A percentile compares a stretch with the other conserved stretches of the same genome.
These are phyloP conservation scores for Choloepus hoffmanni DNA, from an alignment of 2,113 vertebrate species.

Conservation along the genomic window DNA sequence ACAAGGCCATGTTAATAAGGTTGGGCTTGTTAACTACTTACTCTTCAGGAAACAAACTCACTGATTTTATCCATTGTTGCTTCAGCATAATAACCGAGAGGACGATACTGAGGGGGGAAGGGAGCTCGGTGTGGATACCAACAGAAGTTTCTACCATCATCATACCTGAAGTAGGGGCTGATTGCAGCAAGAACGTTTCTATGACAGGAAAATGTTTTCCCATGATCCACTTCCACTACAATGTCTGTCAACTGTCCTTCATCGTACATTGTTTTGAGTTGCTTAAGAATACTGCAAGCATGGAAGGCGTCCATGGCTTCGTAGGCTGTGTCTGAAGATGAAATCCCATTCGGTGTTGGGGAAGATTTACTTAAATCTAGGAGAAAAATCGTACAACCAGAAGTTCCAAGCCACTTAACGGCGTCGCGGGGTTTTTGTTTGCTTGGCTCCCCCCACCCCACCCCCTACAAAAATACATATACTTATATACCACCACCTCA, in stretches of 20 bases:
- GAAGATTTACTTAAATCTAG: conserved; percentile 96
- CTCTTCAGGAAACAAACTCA: conserved; percentile 35
- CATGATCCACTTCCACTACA: conserved; percentile 98
- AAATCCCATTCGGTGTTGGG: conserved; percentile 95
- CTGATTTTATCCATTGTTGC: neutral
- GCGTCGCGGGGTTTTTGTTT: neutral
- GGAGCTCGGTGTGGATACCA: neutral
- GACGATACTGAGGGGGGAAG: neutral
- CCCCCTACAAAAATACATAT: neutral
- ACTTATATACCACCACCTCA: neutral
- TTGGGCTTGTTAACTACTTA: neutral
- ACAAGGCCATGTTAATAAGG: neutral
- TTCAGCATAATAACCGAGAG: neutral
- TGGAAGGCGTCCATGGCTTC: conserved; percentile 95
- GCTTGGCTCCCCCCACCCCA: neutral
- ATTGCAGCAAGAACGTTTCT: conserved; percentile 99
- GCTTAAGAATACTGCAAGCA: conserved; percentile 97
- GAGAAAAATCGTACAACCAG: conserved; percentile 69
- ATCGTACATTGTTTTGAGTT: conserved; percentile 98
- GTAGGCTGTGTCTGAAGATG: conserved; percentile 90
- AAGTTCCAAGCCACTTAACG: conserved; percentile 46
- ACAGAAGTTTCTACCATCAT: neutral
- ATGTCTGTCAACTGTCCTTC: conserved; percentile 99
- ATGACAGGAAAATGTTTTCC: conserved; percentile 98
- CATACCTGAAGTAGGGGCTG: conserved; percentile 99